Conservation (phyloP, 2,888 invertebrate genomes). For the Drosophila picticornis region DNA sequence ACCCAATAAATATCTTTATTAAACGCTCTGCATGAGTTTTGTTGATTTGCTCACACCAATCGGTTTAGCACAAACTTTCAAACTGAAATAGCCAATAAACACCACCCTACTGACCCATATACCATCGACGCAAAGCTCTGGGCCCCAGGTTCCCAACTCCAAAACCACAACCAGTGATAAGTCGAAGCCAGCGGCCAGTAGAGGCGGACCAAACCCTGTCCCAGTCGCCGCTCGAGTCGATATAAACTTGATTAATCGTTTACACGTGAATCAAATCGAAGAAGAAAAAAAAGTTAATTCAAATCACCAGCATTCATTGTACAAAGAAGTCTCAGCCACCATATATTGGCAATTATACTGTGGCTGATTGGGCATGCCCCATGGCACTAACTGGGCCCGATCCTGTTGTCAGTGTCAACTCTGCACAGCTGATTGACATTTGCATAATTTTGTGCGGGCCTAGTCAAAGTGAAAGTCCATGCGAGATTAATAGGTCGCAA, state of each 20-base stretch:
- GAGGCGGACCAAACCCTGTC: slow-evolving; percentile 37
- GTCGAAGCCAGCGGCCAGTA: slow-evolving; percentile 24
- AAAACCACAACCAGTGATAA: slow-evolving; percentile 21
- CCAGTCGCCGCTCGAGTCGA: slow-evolving; percentile 30
- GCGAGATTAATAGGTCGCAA: slow-evolving; percentile 76
- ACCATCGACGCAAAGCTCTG: slow-evolving; percentile 50
- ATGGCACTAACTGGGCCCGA: slow-evolving; percentile 42
- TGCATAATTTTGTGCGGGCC: slow-evolving; percentile 60
- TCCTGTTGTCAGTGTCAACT: slow-evolving; percentile 69
- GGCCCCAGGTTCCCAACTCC: slow-evolving; percentile 18
- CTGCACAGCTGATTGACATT: slow-evolving; percentile 66
- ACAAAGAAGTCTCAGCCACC: slow-evolving; percentile 46
- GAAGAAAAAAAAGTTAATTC: slow-evolving; percentile 51
- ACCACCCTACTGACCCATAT: slow-evolving; percentile 78
- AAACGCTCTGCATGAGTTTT: slow-evolving; percentile 66
- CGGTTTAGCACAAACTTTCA: slow-evolving; percentile 70
- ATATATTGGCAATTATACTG: slow-evolving; percentile 70
- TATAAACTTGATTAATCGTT: slow-evolving; percentile 74
- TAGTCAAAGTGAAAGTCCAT: slow-evolving; percentile 70
- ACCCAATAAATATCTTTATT: slow-evolving; percentile 45
- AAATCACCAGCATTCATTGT: slow-evolving; percentile 58
- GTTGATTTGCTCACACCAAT: slow-evolving; percentile 58
- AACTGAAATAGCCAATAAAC: slow-evolving; percentile 52
- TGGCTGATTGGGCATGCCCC: slow-evolving; percentile 48
- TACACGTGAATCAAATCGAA: slow-evolving; percentile 73